Base-by-base conservation (phyloP, 2,113 vertebrate species). In the Neolamprologus variostigma region DNA sequence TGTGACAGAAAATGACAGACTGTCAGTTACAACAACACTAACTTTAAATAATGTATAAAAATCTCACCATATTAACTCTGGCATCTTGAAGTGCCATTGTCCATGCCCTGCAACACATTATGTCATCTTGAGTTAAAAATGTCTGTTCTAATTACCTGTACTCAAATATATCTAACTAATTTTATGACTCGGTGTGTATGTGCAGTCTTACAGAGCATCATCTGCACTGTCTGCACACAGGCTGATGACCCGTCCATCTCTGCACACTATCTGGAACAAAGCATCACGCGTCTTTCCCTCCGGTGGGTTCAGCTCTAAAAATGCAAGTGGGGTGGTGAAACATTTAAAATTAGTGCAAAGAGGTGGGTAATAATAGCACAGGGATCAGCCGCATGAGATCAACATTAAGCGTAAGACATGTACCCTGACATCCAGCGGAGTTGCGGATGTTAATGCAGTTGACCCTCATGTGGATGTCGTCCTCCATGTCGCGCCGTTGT, bases 181-280 rank as follows among this genome's bases (percentile, higher is more conserved):
- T 17, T 7, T n/a, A 63, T 50, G 63, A 11, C n/a, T 53, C 6
- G 26, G 31, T 11, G 40, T 19, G 17, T 28, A 40, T 54, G n/a
- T 53, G 37, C 21, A 10, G 50, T 80, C 97, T 98, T 97, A 99
- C 98, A 99, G 91, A 93, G 98, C 98, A 92, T 99, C 98, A 84
- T 99, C 98, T 89, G 97, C 95, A 73, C 97, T 98, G 94, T 99
- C 98, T 68, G 98, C 98, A 89, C 98, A 98, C 88, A 99, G 96
- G 92, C 97, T 99, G 93, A 99, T 96, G 55, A 97, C 96, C 80
- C 97, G 97, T 76, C 98, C 98, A 82, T 99, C 98, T 86, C 98
- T 96, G 90, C 98, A 99, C 85, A 98, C 97, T 28, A 99, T 97
- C 95, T 99, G 98, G 86, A 99, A 94, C 89, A 98, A 95, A 42